phyloP scores from a whole-genome alignment of 2,797 vertebrate species.

The Macrochelys suwanniensis region DNA sequence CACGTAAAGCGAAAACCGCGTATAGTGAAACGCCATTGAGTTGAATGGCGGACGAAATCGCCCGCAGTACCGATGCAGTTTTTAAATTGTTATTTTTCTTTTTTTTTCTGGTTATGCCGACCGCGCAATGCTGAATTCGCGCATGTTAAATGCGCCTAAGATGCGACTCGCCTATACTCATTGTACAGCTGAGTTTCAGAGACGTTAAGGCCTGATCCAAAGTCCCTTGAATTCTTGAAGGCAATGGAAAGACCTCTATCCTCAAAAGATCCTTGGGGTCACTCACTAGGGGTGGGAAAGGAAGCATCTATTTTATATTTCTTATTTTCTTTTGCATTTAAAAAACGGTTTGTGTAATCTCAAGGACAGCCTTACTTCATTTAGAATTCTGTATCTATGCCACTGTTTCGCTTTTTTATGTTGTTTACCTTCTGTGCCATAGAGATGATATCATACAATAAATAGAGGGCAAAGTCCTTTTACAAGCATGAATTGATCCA shows the following conservation, averaged over 20 bases:
- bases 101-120: too few relatives aligned
- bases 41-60: too few relatives aligned
- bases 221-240: accelerated
- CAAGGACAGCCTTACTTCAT: neutral
- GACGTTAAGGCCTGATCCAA: neutral
- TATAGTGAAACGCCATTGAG: too few relatives aligned
- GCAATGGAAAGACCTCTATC: neutral
- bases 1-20: too few relatives aligned
- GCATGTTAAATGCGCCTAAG: too few relatives aligned
- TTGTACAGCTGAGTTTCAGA: neutral
- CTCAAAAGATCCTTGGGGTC: neutral
- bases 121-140: too few relatives aligned
- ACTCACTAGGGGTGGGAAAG: accelerated
- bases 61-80: too few relatives aligned
- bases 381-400: neutral
- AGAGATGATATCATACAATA: slow-evolving; percentile 60
- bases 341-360: neutral
- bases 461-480: slow-evolving; percentile 62
- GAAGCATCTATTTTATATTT: neutral
- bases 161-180: neutral
- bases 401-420: neutral
- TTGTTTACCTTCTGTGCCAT: slow-evolving; percentile 53
- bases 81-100: too few relatives aligned
- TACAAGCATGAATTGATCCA: neutral
- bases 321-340: neutral